A percentile compares a stretch with the other conserved stretches of the same genome.
phyloP scores from a whole-genome alignment of 2,797 vertebrate genomes.

The Notolabrus celidotus region DNA sequence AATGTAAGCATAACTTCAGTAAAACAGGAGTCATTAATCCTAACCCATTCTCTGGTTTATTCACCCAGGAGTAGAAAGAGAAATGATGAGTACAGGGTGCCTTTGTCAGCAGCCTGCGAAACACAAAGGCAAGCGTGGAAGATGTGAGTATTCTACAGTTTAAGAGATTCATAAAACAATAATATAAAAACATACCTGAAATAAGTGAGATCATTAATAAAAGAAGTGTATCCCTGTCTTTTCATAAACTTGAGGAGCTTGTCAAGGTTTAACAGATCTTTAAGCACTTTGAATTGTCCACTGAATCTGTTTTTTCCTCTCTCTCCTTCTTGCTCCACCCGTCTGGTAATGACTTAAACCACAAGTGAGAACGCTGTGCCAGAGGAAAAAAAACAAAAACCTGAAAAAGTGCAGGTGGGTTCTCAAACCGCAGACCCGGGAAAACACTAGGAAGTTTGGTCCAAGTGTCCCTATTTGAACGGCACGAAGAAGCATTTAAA shows the following conservation, averaged over 20 bases:
- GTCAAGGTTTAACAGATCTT: too few relatives aligned
- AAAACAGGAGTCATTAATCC: background rate
- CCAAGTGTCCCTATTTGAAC: constrained; percentile 60
- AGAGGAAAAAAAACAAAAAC: background rate
- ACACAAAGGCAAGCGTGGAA: background rate
- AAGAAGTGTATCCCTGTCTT: too few relatives aligned
- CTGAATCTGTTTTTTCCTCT: background rate
- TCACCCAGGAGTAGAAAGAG: constrained; percentile 19
- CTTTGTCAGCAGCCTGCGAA: constrained; percentile 13
- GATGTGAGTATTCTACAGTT: constrained; percentile 43
- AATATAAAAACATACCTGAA: too few relatives aligned
- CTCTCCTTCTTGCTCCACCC: background rate
- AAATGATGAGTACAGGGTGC: background rate
- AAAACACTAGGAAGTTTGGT: background rate
- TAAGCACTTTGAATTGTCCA: background rate
- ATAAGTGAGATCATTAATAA: too few relatives aligned
- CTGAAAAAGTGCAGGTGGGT: background rate
- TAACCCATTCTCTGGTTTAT: constrained; percentile 7
- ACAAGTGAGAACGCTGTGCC: constrained; percentile 1
- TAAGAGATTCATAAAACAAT: background rate
- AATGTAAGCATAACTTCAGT: constrained; percentile 4
- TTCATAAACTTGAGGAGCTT: too few relatives aligned
- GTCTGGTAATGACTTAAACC: constrained; percentile 15
- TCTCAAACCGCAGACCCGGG: fast-evolving
- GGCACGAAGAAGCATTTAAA: background rate